phyloP scores from a whole-genome alignment of 2,797 vertebrate genomes.

The Chrosomus eos region DNA sequence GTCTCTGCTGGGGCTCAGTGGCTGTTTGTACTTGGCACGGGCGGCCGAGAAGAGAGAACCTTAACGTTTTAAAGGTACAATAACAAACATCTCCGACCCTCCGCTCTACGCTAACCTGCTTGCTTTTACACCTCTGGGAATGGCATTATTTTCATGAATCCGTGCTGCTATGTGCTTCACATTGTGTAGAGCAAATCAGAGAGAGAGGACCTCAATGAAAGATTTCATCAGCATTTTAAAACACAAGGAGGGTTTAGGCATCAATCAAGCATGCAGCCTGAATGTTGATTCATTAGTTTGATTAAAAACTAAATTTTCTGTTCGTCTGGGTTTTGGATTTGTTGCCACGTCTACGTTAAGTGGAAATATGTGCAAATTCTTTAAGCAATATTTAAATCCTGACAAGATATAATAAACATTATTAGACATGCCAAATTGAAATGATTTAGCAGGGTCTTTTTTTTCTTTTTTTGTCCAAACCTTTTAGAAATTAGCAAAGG shows the following conservation, averaged over 20 bases:
- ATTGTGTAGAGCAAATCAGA: not conserved
- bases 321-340: not conserved
- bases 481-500: constrained; percentile 44
- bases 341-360: not conserved
- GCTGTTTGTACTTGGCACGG: constrained; percentile 59
- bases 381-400: constrained; percentile 28
- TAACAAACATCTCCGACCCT: constrained; percentile 57
- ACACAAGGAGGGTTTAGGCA: not conserved
- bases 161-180: constrained; percentile 38
- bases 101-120: constrained; percentile 30
- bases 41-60: constrained; percentile 28
- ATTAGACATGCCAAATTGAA: constrained; percentile 61
- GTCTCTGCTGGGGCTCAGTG: constrained; percentile 52
- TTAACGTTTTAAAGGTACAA: constrained; percentile 51
- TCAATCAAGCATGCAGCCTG: not conserved
- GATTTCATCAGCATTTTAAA: constrained; percentile 13
- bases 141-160: constrained; percentile 37
- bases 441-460: constrained; percentile 64
- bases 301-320: constrained; percentile 18
- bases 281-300: not conserved
- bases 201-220: not conserved
- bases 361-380: constrained; percentile 20
- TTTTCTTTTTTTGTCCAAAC: constrained; percentile 54
- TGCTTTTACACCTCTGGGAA: constrained; percentile 47
- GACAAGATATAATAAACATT: constrained; percentile 63